phyloP scores from a whole-genome alignment of 2,113 vertebrate species.

The Ariopsis seemanni region DNA sequence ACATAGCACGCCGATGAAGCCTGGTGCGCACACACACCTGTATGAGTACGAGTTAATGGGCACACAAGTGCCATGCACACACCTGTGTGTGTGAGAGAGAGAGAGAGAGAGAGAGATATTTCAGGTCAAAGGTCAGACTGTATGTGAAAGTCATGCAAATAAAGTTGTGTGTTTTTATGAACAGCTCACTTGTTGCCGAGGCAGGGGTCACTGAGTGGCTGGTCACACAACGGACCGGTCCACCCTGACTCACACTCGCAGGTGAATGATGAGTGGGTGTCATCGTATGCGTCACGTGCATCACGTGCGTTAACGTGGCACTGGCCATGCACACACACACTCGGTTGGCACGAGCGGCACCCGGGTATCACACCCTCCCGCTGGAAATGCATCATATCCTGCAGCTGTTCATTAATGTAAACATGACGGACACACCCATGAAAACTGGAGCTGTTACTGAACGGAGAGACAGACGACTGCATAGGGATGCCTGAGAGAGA shows the following conservation, averaged over 20 bases:
- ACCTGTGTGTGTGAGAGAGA: constrained; percentile 71
- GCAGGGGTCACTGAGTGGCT: constrained; percentile 90
- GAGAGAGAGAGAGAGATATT: not conserved
- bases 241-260: constrained; percentile 94
- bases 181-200: constrained; percentile 93
- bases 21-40: constrained; percentile 94
- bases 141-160: not conserved
- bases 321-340: constrained; percentile 85
- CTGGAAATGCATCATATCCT: constrained; percentile 86
- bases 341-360: constrained; percentile 91
- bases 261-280: constrained; percentile 79
- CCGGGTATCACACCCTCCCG: constrained; percentile 89
- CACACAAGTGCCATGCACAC: constrained; percentile 89
- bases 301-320: constrained; percentile 80
- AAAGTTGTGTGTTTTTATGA: not conserved
- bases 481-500: constrained; percentile 84
- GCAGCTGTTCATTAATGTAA: constrained; percentile 92
- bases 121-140: not conserved
- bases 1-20: constrained; percentile 89
- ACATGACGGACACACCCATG: constrained; percentile 92
- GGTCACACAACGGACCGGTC: constrained; percentile 87
- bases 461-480: constrained; percentile 78
- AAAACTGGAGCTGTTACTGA: constrained; percentile 91
- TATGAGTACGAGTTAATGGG: constrained; percentile 98
- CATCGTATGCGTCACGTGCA: constrained; percentile 27